Evolutionary conservation across 2,888 invertebrate species (phyloP), one percentile per base, ranked within the genome.

Genomic region (Papilio gigon): DNA sequence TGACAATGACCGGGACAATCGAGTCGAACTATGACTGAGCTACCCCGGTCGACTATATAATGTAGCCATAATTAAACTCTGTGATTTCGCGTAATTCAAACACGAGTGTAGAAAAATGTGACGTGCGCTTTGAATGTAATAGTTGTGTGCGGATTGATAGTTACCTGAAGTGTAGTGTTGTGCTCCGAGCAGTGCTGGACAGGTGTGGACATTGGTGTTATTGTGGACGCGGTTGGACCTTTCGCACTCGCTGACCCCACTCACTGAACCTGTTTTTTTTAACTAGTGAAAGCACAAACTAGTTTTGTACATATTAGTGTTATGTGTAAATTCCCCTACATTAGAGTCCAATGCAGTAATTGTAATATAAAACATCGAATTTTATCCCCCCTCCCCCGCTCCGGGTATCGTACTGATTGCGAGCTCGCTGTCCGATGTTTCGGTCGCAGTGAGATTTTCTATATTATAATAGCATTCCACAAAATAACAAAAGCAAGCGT

Each of bases 381-480:
- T 84, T 82, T 84, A 83, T 83, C 80, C 83, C 80, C 77, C 79
- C 80, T 77, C 78, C 80, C 74, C 77, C 78, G 80, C 76, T 78
- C 80, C 75, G 90, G 90, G 89, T 89, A 81, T 87, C 85, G 90
- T 87, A 90, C 90, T 90, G 90, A 90, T 86, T 83, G 74, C 80
- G 78, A 83, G 86, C 84, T 87, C 87, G 77, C 76, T 73, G 78
- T 79, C 80, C 79, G 80, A 78, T 75, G 74, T 80, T 80, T 68
- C 40, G 80, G 80, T 81, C 82, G 78, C 84, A 82, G 81, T 85
- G 83, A 86, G 83, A 85, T 85, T 82, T 84, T 84, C 84, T 85
- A 86, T 87, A 89, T 87, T 80, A 84, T 82, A 86, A 85, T 84
- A 84, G 91, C 91, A 91, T 92, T 92, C 91, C 91, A 90, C 89